A percentile compares a stretch with the other conserved stretches of the same genome.
Conservation (phyloP, 2,797 vertebrate species). For the Poeciliopsis gracilis region DNA sequence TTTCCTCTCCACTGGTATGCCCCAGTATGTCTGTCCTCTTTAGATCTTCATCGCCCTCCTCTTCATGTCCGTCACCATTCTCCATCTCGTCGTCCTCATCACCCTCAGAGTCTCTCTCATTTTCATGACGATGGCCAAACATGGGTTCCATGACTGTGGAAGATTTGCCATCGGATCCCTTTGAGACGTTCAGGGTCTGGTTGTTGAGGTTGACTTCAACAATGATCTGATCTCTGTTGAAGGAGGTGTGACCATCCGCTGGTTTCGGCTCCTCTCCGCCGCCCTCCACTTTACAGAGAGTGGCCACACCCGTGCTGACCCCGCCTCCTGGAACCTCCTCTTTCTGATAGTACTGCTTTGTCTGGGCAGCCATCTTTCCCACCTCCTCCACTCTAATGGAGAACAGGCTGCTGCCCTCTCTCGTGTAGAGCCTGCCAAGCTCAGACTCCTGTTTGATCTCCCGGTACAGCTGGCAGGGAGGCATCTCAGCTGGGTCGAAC, state of each 20-base stretch:
- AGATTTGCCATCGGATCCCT: slow-evolving; percentile 87
- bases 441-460: slow-evolving; percentile 95
- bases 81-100: slow-evolving; percentile 77
- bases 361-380: slow-evolving; percentile 60
- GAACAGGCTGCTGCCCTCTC: slow-evolving; percentile 87
- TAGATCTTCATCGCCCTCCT: slow-evolving; percentile 68
- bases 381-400: slow-evolving; percentile 88
- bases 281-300: slow-evolving; percentile 86
- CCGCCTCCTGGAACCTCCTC: slow-evolving; percentile 78
- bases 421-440: slow-evolving; percentile 86
- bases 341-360: slow-evolving; percentile 89
- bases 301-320: slow-evolving; percentile 8
- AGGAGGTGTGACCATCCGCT: slow-evolving; percentile 82
- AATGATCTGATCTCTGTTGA: slow-evolving; percentile 94
- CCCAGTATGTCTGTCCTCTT: slow-evolving; percentile 59
- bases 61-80: slow-evolving; percentile 78
- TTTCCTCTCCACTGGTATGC: slow-evolving; percentile 73
- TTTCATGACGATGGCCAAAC: slow-evolving; percentile 69
- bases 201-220: slow-evolving; percentile 99
- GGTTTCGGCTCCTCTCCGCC: slow-evolving; percentile 79
- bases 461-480: slow-evolving; percentile 83
- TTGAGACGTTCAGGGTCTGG: slow-evolving; percentile 97
- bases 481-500: slow-evolving; percentile 38
- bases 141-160: slow-evolving; percentile 59
- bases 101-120: slow-evolving; percentile 66